A percentile compares a stretch with the other conserved stretches of the same genome.
phyloP scores from a whole-genome alignment of 2,888 invertebrate genomes.

The Orthonychiurus folsomi region DNA sequence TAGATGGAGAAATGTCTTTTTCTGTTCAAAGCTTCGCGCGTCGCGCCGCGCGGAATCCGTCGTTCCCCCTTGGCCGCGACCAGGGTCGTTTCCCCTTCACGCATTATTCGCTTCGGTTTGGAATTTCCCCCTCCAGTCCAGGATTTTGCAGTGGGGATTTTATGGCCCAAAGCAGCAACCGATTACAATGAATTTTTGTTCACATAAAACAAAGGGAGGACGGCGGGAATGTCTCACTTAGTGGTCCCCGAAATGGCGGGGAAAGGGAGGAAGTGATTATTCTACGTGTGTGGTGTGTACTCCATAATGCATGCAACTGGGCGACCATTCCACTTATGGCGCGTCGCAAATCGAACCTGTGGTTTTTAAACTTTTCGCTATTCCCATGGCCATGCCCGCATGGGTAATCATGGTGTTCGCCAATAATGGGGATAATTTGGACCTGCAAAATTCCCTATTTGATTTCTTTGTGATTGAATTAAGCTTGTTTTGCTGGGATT shows the following conservation, averaged over 20 bases:
- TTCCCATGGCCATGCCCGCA: too few species aligned
- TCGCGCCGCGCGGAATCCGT: too few species aligned
- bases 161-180: conserved; percentile 39
- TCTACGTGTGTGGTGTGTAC: background rate
- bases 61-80: too few species aligned
- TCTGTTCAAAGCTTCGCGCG: too few species aligned
- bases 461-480: too few species aligned
- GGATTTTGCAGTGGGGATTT: conserved; percentile 30
- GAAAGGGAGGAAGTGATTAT: too few species aligned
- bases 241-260: conserved; percentile 8
- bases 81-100: conserved; percentile 30
- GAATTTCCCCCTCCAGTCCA: background rate
- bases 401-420: too few species aligned
- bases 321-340: background rate
- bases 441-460: too few species aligned
- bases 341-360: too few species aligned
- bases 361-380: too few species aligned
- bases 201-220: conserved; percentile 36
- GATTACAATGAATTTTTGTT: conserved; percentile 41
- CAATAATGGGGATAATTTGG: too few species aligned
- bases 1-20: background rate
- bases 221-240: conserved; percentile 25
- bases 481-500: too few species aligned
- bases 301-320: conserved; percentile 3
- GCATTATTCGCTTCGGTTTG: conserved; percentile 26